phyloP scores from a whole-genome alignment of 2,113 vertebrate genomes.

The Megaceryle maxima region DNA sequence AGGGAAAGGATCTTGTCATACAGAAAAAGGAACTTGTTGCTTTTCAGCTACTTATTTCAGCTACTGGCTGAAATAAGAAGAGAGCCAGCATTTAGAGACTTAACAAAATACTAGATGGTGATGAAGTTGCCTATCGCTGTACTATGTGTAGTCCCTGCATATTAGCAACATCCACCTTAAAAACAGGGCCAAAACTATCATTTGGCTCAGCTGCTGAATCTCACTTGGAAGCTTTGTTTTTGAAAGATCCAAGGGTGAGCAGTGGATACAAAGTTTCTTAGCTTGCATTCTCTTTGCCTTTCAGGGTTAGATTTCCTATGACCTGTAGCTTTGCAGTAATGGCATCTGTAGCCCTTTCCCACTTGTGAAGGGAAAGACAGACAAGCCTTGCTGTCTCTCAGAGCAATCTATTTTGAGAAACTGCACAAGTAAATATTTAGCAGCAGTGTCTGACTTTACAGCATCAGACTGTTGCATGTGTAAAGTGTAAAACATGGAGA shows the following conservation, averaged over 20 bases:
- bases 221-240: neutral
- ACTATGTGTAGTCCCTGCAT: neutral
- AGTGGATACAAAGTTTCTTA: neutral
- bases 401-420: neutral
- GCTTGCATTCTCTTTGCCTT: conserved; percentile 5
- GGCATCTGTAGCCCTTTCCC: neutral
- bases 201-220: neutral
- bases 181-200: neutral
- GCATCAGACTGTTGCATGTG: neutral
- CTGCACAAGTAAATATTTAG: neutral
- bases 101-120: neutral
- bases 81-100: neutral
- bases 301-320: neutral
- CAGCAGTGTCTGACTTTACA: neutral
- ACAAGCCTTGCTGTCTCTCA: neutral
- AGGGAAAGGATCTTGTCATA: neutral
- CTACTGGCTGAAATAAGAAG: neutral
- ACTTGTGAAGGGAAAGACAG: neutral
- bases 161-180: neutral
- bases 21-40: neutral
- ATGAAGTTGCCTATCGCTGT: neutral
- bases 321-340: neutral
- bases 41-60: neutral
- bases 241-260: neutral
- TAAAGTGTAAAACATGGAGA: neutral